Evolutionary conservation across 2,888 invertebrate genomes (phyloP).

Genomic region (Cylindroiulus punctatus): DNA sequence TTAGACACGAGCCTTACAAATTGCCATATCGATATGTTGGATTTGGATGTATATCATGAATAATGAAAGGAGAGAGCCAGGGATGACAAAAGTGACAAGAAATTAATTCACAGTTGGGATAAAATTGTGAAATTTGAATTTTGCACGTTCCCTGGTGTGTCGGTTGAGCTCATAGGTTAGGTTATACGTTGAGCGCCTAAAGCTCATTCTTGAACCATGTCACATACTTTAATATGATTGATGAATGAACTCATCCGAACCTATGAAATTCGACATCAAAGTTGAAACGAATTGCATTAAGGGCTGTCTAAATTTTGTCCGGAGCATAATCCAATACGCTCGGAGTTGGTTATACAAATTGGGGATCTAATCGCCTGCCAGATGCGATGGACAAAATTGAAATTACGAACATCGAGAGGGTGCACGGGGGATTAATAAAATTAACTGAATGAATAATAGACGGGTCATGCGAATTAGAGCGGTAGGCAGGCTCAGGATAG

Average conservation of each 20-base stretch:
- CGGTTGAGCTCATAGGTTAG: too few relatives aligned
- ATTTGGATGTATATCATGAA: neutral
- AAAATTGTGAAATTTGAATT: neutral
- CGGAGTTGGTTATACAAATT: neutral
- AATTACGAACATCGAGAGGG: conserved; percentile 3
- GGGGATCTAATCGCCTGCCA: neutral
- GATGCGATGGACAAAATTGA: conserved; percentile 29
- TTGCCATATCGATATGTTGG: too few relatives aligned
- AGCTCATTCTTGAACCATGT: conserved; percentile 38
- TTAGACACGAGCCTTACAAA: too few relatives aligned
- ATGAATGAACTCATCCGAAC: conserved; percentile 25
- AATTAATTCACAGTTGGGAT: neutral
- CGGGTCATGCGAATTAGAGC: neutral
- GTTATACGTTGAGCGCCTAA: neutral
- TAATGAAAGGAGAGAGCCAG: neutral
- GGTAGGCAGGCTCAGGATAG: neutral
- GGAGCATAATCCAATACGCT: conserved; percentile 14
- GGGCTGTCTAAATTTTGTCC: conserved; percentile 34
- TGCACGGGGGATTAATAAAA: neutral
- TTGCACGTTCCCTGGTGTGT: neutral
- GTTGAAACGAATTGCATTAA: conserved; percentile 38
- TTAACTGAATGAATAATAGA: conserved; percentile 27
- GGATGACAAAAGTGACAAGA: conserved; percentile 14
- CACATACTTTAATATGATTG: conserved; percentile 37
- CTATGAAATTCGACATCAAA: conserved; percentile 15